A percentile compares a stretch with the other conserved stretches of the same genome.
These are phyloP conservation scores for Gouania willdenowi DNA, from an alignment of 2,797 vertebrate species.

Conservation along the genomic window DNA sequence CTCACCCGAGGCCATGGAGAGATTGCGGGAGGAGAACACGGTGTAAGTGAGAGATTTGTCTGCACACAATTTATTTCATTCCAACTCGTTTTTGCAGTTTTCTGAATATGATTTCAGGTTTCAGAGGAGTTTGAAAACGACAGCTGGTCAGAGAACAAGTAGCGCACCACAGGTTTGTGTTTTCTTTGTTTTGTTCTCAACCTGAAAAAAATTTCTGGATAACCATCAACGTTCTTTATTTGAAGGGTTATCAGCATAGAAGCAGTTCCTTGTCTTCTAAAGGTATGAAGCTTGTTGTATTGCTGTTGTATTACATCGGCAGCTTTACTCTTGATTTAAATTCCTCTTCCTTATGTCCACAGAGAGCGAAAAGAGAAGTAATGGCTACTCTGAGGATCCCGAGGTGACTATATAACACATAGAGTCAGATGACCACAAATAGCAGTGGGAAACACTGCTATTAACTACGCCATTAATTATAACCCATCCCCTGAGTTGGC, in stretches of 20 bases:
- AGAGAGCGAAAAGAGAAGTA: slow-evolving; percentile 50
- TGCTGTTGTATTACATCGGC: neutral
- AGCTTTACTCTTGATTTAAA: slow-evolving; percentile 3
- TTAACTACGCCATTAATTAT: neutral
- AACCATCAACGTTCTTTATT: slow-evolving; percentile 1
- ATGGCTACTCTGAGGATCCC: slow-evolving; percentile 39
- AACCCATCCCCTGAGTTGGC: neutral
- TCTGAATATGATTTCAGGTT: slow-evolving; percentile 33
- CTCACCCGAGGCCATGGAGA: slow-evolving; percentile 15
- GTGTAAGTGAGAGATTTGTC: slow-evolving; percentile 32
- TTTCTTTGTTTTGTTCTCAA: neutral
- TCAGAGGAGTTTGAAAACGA: slow-evolving; percentile 12
- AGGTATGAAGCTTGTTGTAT: slow-evolving; percentile 33
- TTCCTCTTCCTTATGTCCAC: slow-evolving; percentile 11
- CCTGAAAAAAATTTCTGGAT: neutral
- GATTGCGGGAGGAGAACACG: slow-evolving; percentile 18
- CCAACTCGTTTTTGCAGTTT: neutral
- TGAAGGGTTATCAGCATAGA: slow-evolving; percentile 18
- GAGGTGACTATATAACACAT: slow-evolving; percentile 42
- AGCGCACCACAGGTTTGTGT: slow-evolving; percentile 27
- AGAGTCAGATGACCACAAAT: slow-evolving; percentile 3
- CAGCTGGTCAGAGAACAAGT: slow-evolving; percentile 22
- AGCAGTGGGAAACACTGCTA: slow-evolving; percentile 4
- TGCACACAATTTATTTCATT: neutral
- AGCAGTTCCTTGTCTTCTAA: slow-evolving; percentile 25